phyloP scores from a whole-genome alignment of 2,797 vertebrate genomes.

The Antrozous pallidus region DNA sequence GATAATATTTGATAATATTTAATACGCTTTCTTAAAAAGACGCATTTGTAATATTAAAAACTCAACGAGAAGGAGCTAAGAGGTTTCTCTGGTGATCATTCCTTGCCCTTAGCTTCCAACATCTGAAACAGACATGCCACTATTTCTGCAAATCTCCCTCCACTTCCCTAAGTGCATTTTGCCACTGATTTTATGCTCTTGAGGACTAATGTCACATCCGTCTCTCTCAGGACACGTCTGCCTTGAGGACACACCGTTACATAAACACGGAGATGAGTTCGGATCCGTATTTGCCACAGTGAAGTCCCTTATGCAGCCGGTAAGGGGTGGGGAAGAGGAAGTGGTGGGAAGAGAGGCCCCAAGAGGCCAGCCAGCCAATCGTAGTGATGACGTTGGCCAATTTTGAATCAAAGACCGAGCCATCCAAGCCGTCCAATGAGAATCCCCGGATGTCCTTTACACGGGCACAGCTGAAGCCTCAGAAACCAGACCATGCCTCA shows the following conservation, averaged over 20 bases:
- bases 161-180: background rate
- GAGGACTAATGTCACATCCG: no score
- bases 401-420: no score
- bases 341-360: background rate
- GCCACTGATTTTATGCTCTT: background rate
- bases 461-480: no score
- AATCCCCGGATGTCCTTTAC: no score
- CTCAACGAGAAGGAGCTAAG: background rate
- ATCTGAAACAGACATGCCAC: background rate
- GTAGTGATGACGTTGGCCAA: background rate
- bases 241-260: background rate
- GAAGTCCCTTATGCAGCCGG: background rate
- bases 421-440: no score
- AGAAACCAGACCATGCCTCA: no score
- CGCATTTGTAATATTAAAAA: background rate
- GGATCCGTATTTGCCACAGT: background rate
- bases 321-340: background rate
- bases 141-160: background rate
- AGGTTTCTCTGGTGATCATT: background rate
- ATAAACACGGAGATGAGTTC: background rate
- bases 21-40: background rate
- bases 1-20: background rate
- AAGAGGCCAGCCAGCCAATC: background rate
- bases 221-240: background rate
- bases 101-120: background rate